Percentiles rank a stretch among this genome's conserved stretches.
Conservation (phyloP, 2,888 invertebrate species). For the Oscheius sp. region DNA sequence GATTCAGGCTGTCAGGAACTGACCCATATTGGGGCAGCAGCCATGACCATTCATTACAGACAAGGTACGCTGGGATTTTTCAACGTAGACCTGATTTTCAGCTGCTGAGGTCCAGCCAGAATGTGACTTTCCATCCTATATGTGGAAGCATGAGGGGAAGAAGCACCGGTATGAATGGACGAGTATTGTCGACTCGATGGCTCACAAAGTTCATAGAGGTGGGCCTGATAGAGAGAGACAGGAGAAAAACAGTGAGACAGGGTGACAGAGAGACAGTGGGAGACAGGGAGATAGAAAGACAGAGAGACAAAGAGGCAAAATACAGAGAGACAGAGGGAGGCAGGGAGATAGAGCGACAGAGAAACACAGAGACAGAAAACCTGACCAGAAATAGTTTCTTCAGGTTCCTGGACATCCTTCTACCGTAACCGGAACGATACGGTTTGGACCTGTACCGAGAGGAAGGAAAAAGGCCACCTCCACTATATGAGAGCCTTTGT, state of each 20-base stretch:
- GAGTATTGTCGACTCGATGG: constrained; percentile 44
- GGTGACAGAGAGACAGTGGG: too few relatives aligned
- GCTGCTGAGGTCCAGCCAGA: constrained; percentile 24
- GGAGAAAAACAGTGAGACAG: too few relatives aligned
- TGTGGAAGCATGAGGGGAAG: constrained; percentile 33
- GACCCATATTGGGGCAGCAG: constrained; percentile 50
- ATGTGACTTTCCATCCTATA: constrained; percentile 32
- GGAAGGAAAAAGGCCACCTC: constrained; percentile 37
- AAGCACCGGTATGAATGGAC: constrained; percentile 39
- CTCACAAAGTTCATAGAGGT: constrained; percentile 40
- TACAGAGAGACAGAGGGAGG: too few relatives aligned
- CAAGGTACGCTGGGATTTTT: constrained; percentile 39
- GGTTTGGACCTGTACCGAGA: constrained; percentile 47
- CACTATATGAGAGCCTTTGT: constrained; percentile 44
- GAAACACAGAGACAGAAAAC: too few relatives aligned
- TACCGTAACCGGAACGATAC: constrained; percentile 47
- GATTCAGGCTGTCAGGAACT: constrained; percentile 55
- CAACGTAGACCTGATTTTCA: constrained; percentile 9
- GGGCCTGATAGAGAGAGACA: neutral
- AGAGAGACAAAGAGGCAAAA: too few relatives aligned
- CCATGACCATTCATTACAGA: constrained; percentile 46
- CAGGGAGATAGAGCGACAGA: too few relatives aligned
- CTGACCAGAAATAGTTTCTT: neutral
- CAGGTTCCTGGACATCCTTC: constrained; percentile 45
- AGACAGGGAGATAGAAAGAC: too few relatives aligned